Percentiles rank a stretch among this genome's conserved stretches.
Conservation (phyloP, 2,888 invertebrate genomes). For the Syrista parreyssii region DNA sequence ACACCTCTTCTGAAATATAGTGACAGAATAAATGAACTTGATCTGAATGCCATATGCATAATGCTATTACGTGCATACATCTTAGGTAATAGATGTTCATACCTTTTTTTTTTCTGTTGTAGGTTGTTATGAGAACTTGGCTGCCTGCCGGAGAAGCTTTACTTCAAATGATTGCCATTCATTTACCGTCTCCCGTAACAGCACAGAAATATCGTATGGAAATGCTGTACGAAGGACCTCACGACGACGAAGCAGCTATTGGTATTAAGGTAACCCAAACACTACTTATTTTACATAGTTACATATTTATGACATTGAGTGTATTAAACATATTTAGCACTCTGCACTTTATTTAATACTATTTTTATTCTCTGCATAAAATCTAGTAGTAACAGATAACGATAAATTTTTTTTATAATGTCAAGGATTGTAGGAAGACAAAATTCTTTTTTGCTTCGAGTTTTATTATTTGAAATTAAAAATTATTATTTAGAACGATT, state of each 20-base stretch:
- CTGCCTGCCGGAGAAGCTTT: constrained; percentile 99
- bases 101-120: constrained; percentile 21
- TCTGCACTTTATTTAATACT: not conserved
- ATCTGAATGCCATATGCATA: constrained; percentile 34
- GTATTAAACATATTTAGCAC: constrained; percentile 10
- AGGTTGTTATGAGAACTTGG: constrained; percentile 99
- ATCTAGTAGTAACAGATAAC: too few species aligned
- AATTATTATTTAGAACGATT: constrained; percentile 8
- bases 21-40: constrained; percentile 48
- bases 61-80: too few species aligned
- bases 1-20: constrained; percentile 61
- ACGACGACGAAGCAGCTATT: constrained; percentile 93
- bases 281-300: not conserved
- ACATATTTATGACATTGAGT: not conserved
- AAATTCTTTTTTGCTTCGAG: too few species aligned
- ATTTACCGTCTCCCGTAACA: constrained; percentile 98
- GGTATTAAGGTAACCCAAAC: constrained; percentile 78
- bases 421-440: too few species aligned
- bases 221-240: constrained; percentile 99
- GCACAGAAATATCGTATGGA: constrained; percentile 99
- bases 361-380: too few species aligned
- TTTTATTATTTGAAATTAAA: constrained; percentile 3
- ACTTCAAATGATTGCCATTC: constrained; percentile 99
- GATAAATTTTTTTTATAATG: too few species aligned
- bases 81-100: not conserved